Conservation (phyloP, 2,113 vertebrate species). For the Strigops habroptila region DNA sequence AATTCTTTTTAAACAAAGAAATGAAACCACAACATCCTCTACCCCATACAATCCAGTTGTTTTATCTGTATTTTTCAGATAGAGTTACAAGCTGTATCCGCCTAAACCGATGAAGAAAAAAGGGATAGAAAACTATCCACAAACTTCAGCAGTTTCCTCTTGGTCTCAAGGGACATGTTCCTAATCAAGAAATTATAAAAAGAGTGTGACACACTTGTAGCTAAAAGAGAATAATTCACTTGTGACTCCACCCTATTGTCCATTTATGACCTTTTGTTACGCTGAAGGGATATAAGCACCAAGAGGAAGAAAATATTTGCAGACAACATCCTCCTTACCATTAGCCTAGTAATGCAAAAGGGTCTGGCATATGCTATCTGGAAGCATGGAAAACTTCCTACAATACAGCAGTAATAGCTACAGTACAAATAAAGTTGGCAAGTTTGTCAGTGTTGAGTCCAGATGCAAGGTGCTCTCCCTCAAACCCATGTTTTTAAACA, state of each 20-base stretch:
- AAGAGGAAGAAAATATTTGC: neutral
- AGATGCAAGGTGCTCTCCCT: neutral
- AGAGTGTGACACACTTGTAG: neutral
- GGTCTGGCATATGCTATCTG: neutral
- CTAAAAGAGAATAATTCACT: neutral
- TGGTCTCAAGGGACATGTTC: neutral
- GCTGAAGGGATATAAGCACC: neutral
- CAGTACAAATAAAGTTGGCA: neutral
- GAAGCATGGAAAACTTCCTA: constrained; percentile 1
- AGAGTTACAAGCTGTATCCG: neutral
- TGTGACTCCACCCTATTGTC: neutral
- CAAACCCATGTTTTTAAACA: neutral
- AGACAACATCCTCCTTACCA: neutral
- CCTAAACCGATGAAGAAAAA: neutral
- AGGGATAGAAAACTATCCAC: neutral
- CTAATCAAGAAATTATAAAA: neutral
- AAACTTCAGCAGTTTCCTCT: neutral
- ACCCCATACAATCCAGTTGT: neutral
- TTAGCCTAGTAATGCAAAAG: neutral
- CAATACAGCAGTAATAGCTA: neutral
- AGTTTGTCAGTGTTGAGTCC: neutral
- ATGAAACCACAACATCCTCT: neutral
- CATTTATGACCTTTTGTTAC: neutral
- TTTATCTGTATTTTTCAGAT: neutral
- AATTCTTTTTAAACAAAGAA: neutral